Conservation (phyloP, 1,140 invertebrate genomes). For the Drosophila paulistorum region DNA sequence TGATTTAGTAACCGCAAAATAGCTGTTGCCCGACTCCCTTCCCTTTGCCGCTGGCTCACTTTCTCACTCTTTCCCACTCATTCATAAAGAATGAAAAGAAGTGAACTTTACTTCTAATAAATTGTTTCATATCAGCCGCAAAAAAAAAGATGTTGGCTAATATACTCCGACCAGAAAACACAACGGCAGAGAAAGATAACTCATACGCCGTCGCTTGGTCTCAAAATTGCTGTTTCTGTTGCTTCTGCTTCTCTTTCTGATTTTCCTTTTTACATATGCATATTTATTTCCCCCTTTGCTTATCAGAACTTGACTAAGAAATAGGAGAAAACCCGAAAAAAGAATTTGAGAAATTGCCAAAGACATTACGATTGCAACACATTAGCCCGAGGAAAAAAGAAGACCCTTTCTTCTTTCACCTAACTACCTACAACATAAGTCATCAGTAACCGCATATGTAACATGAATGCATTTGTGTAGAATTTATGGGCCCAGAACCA, state of each 20-base stretch:
- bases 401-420: background rate
- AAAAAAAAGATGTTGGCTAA: slow-evolving; percentile 42
- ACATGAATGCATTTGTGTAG: background rate
- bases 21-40: slow-evolving; percentile 10
- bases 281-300: slow-evolving; percentile 76
- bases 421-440: slow-evolving; percentile 9
- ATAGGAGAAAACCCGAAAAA: slow-evolving; percentile 64
- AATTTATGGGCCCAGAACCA: slow-evolving; percentile 33
- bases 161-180: slow-evolving; percentile 25
- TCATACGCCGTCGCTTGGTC: slow-evolving; percentile 66
- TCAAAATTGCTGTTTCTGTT: slow-evolving; percentile 12
- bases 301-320: slow-evolving; percentile 59
- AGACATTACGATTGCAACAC: slow-evolving; percentile 68
- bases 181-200: slow-evolving; percentile 55
- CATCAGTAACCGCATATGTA: background rate
- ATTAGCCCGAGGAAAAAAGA: slow-evolving; percentile 44
- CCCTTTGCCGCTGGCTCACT: background rate
- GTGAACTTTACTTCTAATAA: slow-evolving; percentile 76
- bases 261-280: slow-evolving; percentile 57
- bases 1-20: slow-evolving; percentile 67
- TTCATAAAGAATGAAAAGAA: slow-evolving; percentile 64
- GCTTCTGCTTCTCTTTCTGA: slow-evolving; percentile 26
- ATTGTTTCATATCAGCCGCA: slow-evolving; percentile 71
- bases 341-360: slow-evolving; percentile 74
- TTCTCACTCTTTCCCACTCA: background rate